These are phyloP conservation scores for Epinotia bilunana DNA, from an alignment of 2,888 invertebrate species.

Conservation along the genomic window DNA sequence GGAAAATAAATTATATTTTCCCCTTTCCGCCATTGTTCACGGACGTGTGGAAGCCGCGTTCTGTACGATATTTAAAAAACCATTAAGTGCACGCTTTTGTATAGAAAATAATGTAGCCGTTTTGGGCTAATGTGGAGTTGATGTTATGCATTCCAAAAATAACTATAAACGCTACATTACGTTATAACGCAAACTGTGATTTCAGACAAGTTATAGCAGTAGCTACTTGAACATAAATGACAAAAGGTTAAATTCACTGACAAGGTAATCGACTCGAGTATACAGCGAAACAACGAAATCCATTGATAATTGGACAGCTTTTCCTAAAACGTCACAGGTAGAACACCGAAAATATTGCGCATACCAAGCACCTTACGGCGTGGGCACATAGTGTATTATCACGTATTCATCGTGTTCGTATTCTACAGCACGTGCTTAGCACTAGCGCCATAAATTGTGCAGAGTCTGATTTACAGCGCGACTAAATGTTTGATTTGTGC, in stretches of 20 bases:
- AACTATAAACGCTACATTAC: not conserved
- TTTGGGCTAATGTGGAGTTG: slow-evolving; percentile 32
- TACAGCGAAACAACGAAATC: not conserved
- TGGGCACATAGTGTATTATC: not conserved
- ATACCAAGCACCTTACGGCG: not conserved
- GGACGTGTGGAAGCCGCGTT: slow-evolving; percentile 81
- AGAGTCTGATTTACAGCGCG: slow-evolving; percentile 80
- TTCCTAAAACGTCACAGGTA: slow-evolving; percentile 2
- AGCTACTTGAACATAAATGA: too few relatives aligned
- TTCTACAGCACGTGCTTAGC: slow-evolving; percentile 61
- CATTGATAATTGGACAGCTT: slow-evolving; percentile 32
- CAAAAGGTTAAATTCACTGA: too few relatives aligned
- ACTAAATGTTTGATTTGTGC: slow-evolving; percentile 82
- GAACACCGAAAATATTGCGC: not conserved
- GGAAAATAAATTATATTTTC: slow-evolving; percentile 84
- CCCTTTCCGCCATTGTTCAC: slow-evolving; percentile 79
- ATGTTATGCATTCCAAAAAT: slow-evolving; percentile 7
- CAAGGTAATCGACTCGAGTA: not conserved
- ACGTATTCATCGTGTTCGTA: not conserved
- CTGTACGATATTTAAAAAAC: slow-evolving; percentile 82
- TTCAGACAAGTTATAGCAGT: too few relatives aligned
- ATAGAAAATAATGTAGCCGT: slow-evolving; percentile 40
- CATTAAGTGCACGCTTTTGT: slow-evolving; percentile 79
- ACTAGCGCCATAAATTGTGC: slow-evolving; percentile 72
- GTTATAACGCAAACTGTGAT: not conserved